Conservation (phyloP, 2,113 vertebrate species). For the Typhlomys cinereus region DNA sequence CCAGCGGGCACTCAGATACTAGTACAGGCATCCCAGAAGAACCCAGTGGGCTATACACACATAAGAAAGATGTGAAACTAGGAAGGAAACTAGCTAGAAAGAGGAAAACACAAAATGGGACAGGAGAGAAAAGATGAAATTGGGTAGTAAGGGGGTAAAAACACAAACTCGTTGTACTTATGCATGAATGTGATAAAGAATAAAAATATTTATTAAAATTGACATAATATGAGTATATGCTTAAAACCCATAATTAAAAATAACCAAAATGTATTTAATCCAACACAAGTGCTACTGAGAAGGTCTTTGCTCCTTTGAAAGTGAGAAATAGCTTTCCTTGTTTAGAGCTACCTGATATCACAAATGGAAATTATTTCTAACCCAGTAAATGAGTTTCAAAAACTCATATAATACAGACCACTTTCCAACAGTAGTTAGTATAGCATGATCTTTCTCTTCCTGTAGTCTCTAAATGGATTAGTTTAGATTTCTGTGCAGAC, state of each 20-base stretch:
- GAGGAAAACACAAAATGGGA: too few species aligned
- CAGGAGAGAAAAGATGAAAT: too few species aligned
- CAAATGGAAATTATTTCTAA: neutral
- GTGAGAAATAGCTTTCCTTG: neutral
- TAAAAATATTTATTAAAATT: too few species aligned
- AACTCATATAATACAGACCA: neutral
- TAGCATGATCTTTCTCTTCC: neutral
- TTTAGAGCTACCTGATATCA: neutral
- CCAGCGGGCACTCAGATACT: too few species aligned
- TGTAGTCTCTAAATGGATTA: slow-evolving; percentile 41
- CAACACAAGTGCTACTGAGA: neutral
- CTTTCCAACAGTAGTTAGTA: neutral
- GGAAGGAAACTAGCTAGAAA: too few species aligned
- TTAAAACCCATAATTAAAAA: neutral
- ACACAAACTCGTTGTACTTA: too few species aligned
- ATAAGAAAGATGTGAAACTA: too few species aligned
- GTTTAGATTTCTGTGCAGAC: neutral
- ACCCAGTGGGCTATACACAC: too few species aligned
- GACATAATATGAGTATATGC: too few species aligned
- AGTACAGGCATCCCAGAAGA: too few species aligned
- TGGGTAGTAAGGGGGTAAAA: too few species aligned
- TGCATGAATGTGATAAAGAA: too few species aligned
- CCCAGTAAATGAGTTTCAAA: neutral
- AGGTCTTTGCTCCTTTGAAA: neutral
- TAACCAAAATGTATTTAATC: neutral